Percentiles rank a stretch among this genome's conserved stretches.
phyloP scores from a whole-genome alignment of 1,140 invertebrate species.

The Hormaphis cornu region DNA sequence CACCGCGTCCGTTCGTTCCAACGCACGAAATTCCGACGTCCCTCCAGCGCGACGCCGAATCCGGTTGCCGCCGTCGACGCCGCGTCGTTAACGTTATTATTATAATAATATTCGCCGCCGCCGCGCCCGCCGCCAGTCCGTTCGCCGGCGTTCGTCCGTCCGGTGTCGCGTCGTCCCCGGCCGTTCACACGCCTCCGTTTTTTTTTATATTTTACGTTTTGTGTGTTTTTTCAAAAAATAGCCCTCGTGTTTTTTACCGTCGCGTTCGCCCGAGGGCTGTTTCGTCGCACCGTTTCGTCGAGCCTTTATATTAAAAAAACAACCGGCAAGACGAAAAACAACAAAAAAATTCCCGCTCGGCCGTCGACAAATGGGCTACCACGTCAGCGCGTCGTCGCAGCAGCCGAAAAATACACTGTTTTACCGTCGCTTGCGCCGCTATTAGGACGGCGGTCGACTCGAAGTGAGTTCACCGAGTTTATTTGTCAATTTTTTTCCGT shows the following conservation, averaged over 20 bases:
- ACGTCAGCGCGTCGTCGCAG: background rate
- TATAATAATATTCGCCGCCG: too few relatives aligned
- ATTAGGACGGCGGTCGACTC: background rate
- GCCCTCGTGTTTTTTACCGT: background rate
- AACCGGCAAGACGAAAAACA: too few relatives aligned
- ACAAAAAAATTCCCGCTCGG: too few relatives aligned
- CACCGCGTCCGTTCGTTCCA: background rate
- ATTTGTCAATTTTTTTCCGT: too few relatives aligned
- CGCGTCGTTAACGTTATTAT: conserved; percentile 7
- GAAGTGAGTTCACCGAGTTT: background rate
- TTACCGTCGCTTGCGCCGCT: too few relatives aligned
- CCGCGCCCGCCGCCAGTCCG: background rate
- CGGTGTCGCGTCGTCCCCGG: background rate
- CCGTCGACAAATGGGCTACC: background rate
- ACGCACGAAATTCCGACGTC: conserved; percentile 25
- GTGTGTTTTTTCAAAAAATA: too few relatives aligned
- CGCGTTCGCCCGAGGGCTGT: too few relatives aligned
- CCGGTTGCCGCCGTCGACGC: background rate
- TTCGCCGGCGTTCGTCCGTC: background rate
- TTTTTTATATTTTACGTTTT: background rate
- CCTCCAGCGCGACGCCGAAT: conserved; percentile 17
- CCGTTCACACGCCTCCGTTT: background rate
- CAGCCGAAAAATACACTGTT: background rate
- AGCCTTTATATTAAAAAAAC: too few relatives aligned
- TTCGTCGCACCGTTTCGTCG: too few relatives aligned